These are phyloP conservation scores for Clarias magur DNA, from an alignment of 2,113 vertebrate species.

Conservation along the genomic window DNA sequence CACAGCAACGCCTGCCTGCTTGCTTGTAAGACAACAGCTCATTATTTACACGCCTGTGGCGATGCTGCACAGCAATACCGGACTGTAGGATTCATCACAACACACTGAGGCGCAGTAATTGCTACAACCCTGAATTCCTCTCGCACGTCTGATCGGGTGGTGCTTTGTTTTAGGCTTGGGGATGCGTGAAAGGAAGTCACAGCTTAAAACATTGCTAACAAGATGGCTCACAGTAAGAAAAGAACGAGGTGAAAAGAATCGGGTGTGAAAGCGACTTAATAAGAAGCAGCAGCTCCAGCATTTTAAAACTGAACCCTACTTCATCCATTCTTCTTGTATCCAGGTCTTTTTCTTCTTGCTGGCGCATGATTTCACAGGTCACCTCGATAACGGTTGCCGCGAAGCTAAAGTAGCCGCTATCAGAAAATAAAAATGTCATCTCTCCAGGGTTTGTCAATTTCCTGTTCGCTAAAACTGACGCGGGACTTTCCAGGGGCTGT, in stretches of 20 bases:
- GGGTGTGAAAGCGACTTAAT: background rate
- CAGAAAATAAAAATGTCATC: background rate
- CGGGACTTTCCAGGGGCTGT: background rate
- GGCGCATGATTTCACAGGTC: background rate
- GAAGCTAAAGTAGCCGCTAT: background rate
- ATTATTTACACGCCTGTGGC: constrained; percentile 18
- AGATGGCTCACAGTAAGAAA: background rate
- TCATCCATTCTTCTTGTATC: background rate
- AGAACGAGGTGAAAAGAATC: background rate
- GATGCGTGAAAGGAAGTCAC: background rate
- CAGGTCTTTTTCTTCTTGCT: background rate
- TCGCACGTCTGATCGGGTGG: background rate
- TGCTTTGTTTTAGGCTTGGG: background rate
- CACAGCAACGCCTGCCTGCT: background rate
- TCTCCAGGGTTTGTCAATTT: background rate
- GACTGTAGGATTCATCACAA: background rate
- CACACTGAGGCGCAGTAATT: background rate
- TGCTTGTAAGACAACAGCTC: constrained; percentile 28
- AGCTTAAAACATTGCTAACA: background rate
- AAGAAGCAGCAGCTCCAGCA: background rate
- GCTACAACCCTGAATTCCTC: too few relatives aligned
- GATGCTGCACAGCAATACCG: background rate
- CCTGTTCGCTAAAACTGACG: background rate
- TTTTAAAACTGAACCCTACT: background rate
- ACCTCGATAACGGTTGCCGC: background rate